A percentile compares a stretch with the other conserved stretches of the same genome.
phyloP scores from a whole-genome alignment of 2,888 invertebrate genomes.

The Axea sp. region DNA sequence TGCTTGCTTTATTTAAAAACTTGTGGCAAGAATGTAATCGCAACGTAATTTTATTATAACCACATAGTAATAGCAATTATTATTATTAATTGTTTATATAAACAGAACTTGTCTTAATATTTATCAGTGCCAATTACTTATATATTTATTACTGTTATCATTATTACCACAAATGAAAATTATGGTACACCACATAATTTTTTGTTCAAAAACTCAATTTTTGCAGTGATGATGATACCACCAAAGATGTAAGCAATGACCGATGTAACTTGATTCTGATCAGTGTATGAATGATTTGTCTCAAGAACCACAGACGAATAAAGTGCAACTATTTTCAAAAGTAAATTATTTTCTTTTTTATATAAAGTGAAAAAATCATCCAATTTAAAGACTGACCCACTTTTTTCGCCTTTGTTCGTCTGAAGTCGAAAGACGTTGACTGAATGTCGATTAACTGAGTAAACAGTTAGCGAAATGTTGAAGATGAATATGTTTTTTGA shows the following conservation, averaged over 20 bases:
- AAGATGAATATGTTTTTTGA: constrained; percentile 41
- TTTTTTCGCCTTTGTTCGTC: constrained; percentile 12
- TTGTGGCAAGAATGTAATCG: no score
- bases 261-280: constrained; percentile 14
- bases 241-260: constrained; percentile 31
- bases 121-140: no score
- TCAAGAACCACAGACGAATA: constrained; percentile 10
- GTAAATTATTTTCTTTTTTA: constrained; percentile 1
- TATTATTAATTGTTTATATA: background rate
- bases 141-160: background rate
- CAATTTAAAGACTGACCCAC: background rate
- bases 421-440: constrained; percentile 2
- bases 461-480: constrained; percentile 34
- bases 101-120: no score
- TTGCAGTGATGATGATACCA: no score
- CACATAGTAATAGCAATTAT: no score
- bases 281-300: constrained; percentile 19
- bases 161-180: constrained; percentile 11
- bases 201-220: no score
- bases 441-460: constrained; percentile 34
- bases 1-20: no score
- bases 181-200: no score
- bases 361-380: no score
- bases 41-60: no score
- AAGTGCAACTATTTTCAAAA: constrained; percentile 9